Evolutionary conservation across 2,888 invertebrate species (phyloP).

Genomic region (Amiota minor): DNA sequence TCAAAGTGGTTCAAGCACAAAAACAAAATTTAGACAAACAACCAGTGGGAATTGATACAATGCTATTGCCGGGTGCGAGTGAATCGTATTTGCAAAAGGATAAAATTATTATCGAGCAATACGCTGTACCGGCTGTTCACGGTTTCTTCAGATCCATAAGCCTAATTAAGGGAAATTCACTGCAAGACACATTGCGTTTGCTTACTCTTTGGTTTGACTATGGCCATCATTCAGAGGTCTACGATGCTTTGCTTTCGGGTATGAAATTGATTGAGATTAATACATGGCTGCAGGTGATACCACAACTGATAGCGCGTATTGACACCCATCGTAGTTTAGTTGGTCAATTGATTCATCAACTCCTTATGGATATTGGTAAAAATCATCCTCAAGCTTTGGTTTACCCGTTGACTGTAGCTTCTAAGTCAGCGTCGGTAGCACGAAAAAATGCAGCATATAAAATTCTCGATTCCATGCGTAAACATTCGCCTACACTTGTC

Average conservation of each 20-base stretch:
- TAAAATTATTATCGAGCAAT: constrained; percentile 76
- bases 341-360: constrained; percentile 90
- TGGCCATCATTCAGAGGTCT: constrained; percentile 93
- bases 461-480: constrained; percentile 95
- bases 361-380: constrained; percentile 97
- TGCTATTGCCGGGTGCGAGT: constrained; percentile 50
- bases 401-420: constrained; percentile 97
- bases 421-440: constrained; percentile 90
- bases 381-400: constrained; percentile 98
- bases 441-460: constrained; percentile 94
- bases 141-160: constrained; percentile 97
- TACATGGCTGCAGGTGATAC: constrained; percentile 99
- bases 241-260: constrained; percentile 93
- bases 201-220: constrained; percentile 99
- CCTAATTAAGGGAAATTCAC: constrained; percentile 90
- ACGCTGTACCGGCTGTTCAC: constrained; percentile 94
- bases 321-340: constrained; percentile 92
- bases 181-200: constrained; percentile 96
- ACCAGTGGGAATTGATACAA: constrained; percentile 38
- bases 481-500: constrained; percentile 92
- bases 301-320: constrained; percentile 97
- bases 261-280: constrained; percentile 95
- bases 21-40: constrained; percentile 70
- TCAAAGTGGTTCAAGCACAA: constrained; percentile 82
- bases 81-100: constrained; percentile 65